Percentiles rank a stretch among this genome's conserved stretches.
phyloP scores from a whole-genome alignment of 2,888 invertebrate species.

The Lypha dubia region DNA sequence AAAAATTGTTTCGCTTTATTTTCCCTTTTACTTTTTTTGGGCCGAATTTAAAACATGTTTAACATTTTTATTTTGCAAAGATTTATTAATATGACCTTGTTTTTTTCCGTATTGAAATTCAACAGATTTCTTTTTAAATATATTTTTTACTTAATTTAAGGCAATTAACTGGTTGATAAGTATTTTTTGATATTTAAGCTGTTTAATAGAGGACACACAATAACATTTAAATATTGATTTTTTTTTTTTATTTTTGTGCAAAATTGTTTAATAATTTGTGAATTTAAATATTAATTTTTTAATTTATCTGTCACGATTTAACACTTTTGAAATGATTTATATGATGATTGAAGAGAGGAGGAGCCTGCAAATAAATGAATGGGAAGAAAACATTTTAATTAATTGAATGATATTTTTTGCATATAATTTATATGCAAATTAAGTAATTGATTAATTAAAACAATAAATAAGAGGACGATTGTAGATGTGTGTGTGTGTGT shows the following conservation, averaged over 20 bases:
- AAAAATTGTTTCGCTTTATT: constrained; percentile 10
- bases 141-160: constrained; percentile 58
- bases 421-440: constrained; percentile 57
- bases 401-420: constrained; percentile 45
- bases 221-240: constrained; percentile 29
- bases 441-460: constrained; percentile 52
- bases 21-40: background rate
- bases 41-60: constrained; percentile 32
- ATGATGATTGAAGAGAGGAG: constrained; percentile 23
- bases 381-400: constrained; percentile 38
- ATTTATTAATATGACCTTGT: constrained; percentile 70
- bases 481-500: background rate
- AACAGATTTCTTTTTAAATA: constrained; percentile 42
- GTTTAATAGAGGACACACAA: constrained; percentile 34
- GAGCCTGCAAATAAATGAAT: constrained; percentile 53
- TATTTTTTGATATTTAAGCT: constrained; percentile 36
- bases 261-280: constrained; percentile 25
- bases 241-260: too few relatives aligned
- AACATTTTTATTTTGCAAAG: constrained; percentile 10
- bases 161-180: constrained; percentile 63
- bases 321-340: constrained; percentile 47
- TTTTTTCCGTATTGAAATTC: constrained; percentile 29
- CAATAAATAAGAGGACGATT: constrained; percentile 3
- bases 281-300: constrained; percentile 51
- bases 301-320: constrained; percentile 57